Conservation (phyloP, 2,113 vertebrate genomes). For the human (Homo sapiens) region GRCh38 chr6:50668501-50669000, state of each 20-base stretch:
- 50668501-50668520: not conserved
- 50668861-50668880: too few relatives aligned
- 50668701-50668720: not conserved
- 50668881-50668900: too few relatives aligned
- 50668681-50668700: not conserved
- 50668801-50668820: not conserved
- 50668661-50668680: not conserved
- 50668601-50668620: not conserved
- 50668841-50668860: too few relatives aligned
- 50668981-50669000: too few relatives aligned
- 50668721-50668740: not conserved
- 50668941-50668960: too few relatives aligned
- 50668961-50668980: too few relatives aligned
- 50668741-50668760: not conserved
- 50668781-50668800: not conserved
- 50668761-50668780: not conserved
- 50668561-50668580: not conserved
- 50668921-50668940: too few relatives aligned
- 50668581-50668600: not conserved
- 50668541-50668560: not conserved
- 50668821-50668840: too few relatives aligned
- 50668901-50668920: too few relatives aligned
- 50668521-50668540: not conserved
- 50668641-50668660: not conserved
- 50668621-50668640: not conserved